Conservation (phyloP, 2,888 invertebrate genomes). For the Eupithecia insigniata region DNA sequence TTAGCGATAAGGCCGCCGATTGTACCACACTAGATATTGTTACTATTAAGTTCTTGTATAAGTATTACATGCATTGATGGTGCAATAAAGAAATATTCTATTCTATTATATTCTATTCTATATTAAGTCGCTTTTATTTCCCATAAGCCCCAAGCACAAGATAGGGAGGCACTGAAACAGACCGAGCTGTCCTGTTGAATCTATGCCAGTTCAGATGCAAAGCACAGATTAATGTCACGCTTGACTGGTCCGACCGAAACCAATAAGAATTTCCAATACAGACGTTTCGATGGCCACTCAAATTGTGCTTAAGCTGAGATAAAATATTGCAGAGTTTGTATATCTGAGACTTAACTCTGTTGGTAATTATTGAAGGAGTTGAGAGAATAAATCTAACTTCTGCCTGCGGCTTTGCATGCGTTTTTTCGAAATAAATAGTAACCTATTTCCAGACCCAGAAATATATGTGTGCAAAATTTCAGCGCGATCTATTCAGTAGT, state of each 20-base stretch:
- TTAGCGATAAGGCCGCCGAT: too few species aligned
- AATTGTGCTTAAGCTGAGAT: conserved; percentile 44
- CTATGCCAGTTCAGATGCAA: conserved; percentile 46
- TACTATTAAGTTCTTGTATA: too few species aligned
- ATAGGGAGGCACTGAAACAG: background rate
- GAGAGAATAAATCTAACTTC: background rate
- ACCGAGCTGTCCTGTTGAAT: conserved; percentile 29
- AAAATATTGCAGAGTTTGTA: conserved; percentile 33
- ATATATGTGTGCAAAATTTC: too few species aligned
- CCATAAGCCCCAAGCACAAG: background rate
- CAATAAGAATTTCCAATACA: conserved; percentile 50
- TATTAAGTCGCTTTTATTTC: too few species aligned
- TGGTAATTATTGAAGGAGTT: background rate
- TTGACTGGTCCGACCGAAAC: conserved; percentile 43
- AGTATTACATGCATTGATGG: too few species aligned
- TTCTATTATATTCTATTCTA: too few species aligned
- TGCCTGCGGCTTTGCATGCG: background rate
- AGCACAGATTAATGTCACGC: conserved; percentile 56
- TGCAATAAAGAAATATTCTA: too few species aligned
- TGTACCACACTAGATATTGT: too few species aligned
- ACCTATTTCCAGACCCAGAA: background rate
- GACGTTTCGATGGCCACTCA: conserved; percentile 52
- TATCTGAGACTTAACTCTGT: conserved; percentile 22
- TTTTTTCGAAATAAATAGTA: background rate
- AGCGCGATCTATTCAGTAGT: background rate